phyloP scores from a whole-genome alignment of 2,888 invertebrate genomes.

The Azorinus chamasolen region DNA sequence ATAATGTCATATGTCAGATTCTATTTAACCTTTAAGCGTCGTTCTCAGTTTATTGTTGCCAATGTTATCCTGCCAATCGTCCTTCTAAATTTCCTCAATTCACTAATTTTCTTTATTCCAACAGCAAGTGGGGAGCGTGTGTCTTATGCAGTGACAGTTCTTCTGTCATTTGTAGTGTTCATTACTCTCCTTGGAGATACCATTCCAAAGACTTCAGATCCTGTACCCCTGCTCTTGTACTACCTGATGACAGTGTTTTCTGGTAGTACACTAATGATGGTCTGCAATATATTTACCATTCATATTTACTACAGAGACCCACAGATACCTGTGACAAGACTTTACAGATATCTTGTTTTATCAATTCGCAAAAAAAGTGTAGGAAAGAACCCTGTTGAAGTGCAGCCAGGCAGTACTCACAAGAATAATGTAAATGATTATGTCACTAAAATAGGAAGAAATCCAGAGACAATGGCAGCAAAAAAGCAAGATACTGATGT shows the following conservation, averaged over 20 bases:
- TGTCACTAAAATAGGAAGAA: too few relatives aligned
- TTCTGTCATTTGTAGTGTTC: slow-evolving; percentile 24
- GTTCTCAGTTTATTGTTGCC: background rate
- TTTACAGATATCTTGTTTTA: too few relatives aligned
- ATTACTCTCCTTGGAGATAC: slow-evolving; percentile 17
- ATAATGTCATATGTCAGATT: background rate
- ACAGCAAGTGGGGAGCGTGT: slow-evolving; percentile 19
- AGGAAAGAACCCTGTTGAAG: too few relatives aligned
- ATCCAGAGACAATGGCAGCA: too few relatives aligned
- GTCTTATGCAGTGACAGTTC: slow-evolving; percentile 17
- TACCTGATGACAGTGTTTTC: slow-evolving; percentile 7
- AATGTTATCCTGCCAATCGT: slow-evolving; percentile 24
- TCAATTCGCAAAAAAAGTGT: too few relatives aligned
- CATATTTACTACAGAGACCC: slow-evolving; percentile 13
- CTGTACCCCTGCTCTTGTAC: slow-evolving; percentile 10
- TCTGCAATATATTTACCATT: too few relatives aligned
- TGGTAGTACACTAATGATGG: too few relatives aligned
- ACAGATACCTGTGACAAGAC: background rate
- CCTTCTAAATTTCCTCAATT: slow-evolving; percentile 9
- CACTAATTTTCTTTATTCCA: slow-evolving; percentile 11
- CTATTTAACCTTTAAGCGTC: background rate
- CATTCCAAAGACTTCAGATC: slow-evolving; percentile 28
- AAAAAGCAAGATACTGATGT: too few relatives aligned
- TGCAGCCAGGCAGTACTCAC: too few relatives aligned
- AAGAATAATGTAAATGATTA: too few relatives aligned